These are phyloP conservation scores for Agrypnia vestita DNA, from an alignment of 1,140 invertebrate genomes.

Conservation along the genomic window DNA sequence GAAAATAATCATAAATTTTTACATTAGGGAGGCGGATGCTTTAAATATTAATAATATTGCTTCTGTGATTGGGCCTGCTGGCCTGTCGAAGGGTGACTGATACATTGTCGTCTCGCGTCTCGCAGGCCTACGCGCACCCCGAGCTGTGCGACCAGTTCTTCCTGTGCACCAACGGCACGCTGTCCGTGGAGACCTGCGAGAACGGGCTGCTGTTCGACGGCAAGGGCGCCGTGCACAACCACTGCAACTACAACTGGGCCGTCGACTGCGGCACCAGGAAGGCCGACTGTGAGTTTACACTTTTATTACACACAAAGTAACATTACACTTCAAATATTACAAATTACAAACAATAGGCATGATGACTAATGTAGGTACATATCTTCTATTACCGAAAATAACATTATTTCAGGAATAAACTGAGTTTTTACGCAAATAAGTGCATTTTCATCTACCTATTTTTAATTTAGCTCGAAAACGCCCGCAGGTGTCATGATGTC, in stretches of 20 bases:
- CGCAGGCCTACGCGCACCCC: slow-evolving; percentile 88
- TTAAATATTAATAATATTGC: no score
- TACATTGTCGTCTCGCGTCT: slow-evolving; percentile 13
- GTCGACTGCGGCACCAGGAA: slow-evolving; percentile 90
- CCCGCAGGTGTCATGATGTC: no score
- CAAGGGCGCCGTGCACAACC: slow-evolving; percentile 89
- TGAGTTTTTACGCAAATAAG: no score
- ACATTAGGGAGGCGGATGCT: no score
- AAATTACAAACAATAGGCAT: background rate
- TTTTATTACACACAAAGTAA: background rate
- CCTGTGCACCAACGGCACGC: slow-evolving; percentile 91
- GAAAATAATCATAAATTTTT: no score
- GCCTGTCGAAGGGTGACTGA: no score
- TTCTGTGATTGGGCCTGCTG: no score
- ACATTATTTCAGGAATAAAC: no score
- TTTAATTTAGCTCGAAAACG: no score
- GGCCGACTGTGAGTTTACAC: slow-evolving; percentile 79
- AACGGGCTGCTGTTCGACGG: slow-evolving; percentile 94
- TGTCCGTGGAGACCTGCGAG: slow-evolving; percentile 91
- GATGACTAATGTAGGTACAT: no score
- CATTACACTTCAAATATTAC: background rate
- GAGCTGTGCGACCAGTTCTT: slow-evolving; percentile 91
- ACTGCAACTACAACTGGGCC: slow-evolving; percentile 96
- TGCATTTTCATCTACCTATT: no score
- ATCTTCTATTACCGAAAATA: no score